Conservation (phyloP, 2,888 invertebrate genomes). For the Pseudococcus viburni region DNA sequence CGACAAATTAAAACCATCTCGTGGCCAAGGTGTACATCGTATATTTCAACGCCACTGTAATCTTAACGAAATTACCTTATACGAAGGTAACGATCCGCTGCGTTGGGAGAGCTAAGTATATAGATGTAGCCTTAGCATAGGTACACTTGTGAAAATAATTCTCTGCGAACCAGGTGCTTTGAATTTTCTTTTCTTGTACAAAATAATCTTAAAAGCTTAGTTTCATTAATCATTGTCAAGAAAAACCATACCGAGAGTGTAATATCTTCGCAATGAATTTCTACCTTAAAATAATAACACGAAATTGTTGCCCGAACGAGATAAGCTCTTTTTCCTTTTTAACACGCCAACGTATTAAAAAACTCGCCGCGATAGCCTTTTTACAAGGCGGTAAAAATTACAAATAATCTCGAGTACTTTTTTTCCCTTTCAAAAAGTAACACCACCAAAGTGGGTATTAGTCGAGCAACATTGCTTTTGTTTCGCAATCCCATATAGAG, state of each 20-base stretch:
- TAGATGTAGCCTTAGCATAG: not conserved
- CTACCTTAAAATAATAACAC: conserved; percentile 47
- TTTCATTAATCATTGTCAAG: conserved; percentile 58
- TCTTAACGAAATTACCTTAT: conserved; percentile 16
- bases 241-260: conserved; percentile 29
- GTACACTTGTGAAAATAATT: conserved; percentile 40
- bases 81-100: not conserved
- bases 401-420: conserved; percentile 52
- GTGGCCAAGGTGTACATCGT: not conserved
- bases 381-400: conserved; percentile 47
- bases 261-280: conserved; percentile 55
- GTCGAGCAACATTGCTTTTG: not conserved
- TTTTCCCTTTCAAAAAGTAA: not conserved
- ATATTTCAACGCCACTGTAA: conserved; percentile 12
- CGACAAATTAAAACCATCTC: conserved; percentile 6
- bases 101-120: not conserved
- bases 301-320: conserved; percentile 44
- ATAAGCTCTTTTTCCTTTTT: conserved; percentile 40
- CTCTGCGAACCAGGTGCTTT: conserved; percentile 48
- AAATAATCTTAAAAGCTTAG: conserved; percentile 58
- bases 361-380: not conserved
- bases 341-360: conserved; percentile 31
- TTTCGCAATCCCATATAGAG: not conserved
- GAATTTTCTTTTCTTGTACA: conserved; percentile 56
- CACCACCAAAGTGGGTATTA: conserved; percentile 28